Percentiles rank a stretch among this genome's conserved stretches.
phyloP scores from a whole-genome alignment of 1,140 invertebrate species.

The Bathynomus jamesi region DNA sequence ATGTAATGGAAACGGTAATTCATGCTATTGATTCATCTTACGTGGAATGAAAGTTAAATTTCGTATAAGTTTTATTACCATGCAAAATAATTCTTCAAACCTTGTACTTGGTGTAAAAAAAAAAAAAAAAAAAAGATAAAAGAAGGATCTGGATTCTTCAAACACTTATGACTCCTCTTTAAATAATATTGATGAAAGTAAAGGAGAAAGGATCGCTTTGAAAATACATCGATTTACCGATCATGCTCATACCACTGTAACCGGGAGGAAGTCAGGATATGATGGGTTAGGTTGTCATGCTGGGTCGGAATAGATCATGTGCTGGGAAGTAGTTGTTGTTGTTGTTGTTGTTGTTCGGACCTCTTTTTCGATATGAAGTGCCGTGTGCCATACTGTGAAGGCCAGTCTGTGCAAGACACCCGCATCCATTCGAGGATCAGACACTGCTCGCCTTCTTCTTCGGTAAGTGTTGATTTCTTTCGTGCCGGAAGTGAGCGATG shows the following conservation, averaged over 20 bases:
- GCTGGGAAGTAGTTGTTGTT: background rate
- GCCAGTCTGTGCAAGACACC: conserved; percentile 50
- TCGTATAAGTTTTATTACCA: background rate
- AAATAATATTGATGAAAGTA: background rate
- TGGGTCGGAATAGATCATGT: background rate
- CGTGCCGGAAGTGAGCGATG: conserved; percentile 8
- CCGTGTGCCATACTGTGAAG: conserved; percentile 55
- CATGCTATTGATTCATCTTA: too few relatives aligned
- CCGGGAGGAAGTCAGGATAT: background rate
- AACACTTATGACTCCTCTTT: background rate
- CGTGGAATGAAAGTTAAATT: too few relatives aligned
- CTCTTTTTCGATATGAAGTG: conserved; percentile 50
- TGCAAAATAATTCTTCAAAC: background rate
- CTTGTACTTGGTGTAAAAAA: background rate
- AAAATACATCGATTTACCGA: background rate
- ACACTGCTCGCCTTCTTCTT: conserved; percentile 28
- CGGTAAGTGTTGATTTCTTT: conserved; percentile 16
- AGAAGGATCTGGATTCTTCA: background rate
- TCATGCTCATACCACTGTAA: conserved; percentile 1
- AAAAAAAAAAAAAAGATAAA: background rate
- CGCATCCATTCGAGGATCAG: conserved; percentile 33
- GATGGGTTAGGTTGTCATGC: background rate
- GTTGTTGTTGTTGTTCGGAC: conserved; percentile 17
- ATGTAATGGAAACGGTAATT: too few relatives aligned
- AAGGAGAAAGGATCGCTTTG: background rate